Percentiles rank a stretch among this genome's conserved stretches.
Conservation (phyloP, 1,140 invertebrate species). For the Drosophila lowei region DNA sequence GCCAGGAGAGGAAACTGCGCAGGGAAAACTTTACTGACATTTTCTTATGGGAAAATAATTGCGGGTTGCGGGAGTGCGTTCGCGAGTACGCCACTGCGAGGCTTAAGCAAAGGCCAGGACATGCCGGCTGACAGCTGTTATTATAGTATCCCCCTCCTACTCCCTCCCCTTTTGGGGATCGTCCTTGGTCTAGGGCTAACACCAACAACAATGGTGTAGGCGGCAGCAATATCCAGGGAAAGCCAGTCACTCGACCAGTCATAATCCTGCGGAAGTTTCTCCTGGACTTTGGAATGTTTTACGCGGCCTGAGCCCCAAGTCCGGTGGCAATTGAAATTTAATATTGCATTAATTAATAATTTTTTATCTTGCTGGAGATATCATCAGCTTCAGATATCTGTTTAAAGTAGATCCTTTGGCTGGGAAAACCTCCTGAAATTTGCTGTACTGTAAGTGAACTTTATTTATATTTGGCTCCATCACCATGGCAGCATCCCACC, state of each 20-base stretch:
- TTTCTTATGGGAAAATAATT: conserved; percentile 77
- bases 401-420: background rate
- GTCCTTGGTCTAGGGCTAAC: conserved; percentile 36
- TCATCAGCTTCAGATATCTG: too few relatives aligned
- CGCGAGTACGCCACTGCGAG: conserved; percentile 4
- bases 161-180: background rate
- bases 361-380: background rate
- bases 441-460: conserved; percentile 11
- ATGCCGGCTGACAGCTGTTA: conserved; percentile 68
- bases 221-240: conserved; percentile 42
- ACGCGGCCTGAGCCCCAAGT: conserved; percentile 15
- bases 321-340: conserved; percentile 24
- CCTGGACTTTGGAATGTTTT: conserved; percentile 24
- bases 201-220: conserved; percentile 30
- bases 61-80: conserved; percentile 25
- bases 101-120: conserved; percentile 51
- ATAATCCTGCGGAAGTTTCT: conserved; percentile 46
- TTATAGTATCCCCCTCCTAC: conserved; percentile 47
- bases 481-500: conserved; percentile 1
- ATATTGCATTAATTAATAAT: conserved; percentile 44
- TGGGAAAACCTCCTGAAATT: background rate
- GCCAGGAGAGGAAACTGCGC: conserved; percentile 41
- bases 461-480: conserved; percentile 14
- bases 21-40: conserved; percentile 72
- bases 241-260: conserved; percentile 32